Conservation (phyloP, 2,797 vertebrate species). For the Pangasius mekongensis region DNA sequence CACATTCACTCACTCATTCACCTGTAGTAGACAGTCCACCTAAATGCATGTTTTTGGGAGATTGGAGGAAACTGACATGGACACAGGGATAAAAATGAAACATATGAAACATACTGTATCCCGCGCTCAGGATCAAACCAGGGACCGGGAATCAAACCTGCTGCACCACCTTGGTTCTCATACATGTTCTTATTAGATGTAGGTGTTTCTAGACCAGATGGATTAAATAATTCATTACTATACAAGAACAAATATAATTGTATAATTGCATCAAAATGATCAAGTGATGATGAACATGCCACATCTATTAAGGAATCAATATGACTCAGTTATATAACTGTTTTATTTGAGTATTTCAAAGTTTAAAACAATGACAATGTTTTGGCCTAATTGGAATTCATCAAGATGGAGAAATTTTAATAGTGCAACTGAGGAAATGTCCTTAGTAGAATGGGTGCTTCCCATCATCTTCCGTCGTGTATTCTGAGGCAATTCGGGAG, state of each 20-base stretch:
- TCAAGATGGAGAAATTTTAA: neutral
- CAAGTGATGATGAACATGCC: neutral
- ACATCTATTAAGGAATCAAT: neutral
- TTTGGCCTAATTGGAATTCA: neutral
- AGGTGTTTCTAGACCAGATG: neutral
- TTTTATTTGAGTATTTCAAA: neutral
- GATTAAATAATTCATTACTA: constrained; percentile 48
- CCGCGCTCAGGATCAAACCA: neutral
- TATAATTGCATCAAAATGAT: neutral
- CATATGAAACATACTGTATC: neutral
- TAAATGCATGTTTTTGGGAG: neutral
- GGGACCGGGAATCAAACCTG: neutral
- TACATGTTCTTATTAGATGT: neutral
- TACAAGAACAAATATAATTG: constrained; percentile 65
- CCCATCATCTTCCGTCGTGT: neutral
- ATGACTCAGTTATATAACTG: neutral
- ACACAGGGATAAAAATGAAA: neutral
- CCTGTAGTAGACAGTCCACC: neutral
- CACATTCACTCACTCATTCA: neutral
- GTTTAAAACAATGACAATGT: neutral
- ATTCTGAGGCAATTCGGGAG: neutral
- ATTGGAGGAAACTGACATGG: neutral
- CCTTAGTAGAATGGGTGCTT: neutral
- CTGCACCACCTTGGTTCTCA: neutral
- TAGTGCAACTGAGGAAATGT: neutral